Evolutionary conservation across 2,888 invertebrate species (phyloP), one percentile per base, ranked within the genome.

Genomic region (Rotaria magnacalcarata): DNA sequence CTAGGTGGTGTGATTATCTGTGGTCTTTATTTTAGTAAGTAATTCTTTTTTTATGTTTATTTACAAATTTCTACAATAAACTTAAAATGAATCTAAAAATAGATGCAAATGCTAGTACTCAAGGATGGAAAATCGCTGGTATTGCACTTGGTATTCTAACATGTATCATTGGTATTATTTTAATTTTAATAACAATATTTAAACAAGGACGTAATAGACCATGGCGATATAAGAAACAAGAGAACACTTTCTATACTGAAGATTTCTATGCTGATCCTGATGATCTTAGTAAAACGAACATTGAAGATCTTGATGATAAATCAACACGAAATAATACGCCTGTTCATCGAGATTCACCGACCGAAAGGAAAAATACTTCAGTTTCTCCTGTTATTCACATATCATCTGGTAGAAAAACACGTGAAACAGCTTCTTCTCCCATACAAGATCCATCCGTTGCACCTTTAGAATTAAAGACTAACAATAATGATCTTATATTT

Each of bases 11-110:
- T 80, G 10, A 21, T 34, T 47, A 19, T 80, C 24, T 80, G 80
- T 47, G 19, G 47, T 24, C 2, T 80, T n/a, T 80, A 80, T 80
- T 80, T 80, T 47, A 80, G 80, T 80, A 47, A 47, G 80, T 80
- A 7, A 10, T 11, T n/a, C 7, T 24, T 24, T 43, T 4, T 24
- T 43, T 14, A 10, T 52, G 1, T 16, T 52, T 14, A 50, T 50
- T 52, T 6, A 16, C 11, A 52, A 8, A 3, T 80, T 8, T 14
- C 43, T 50, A 50, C 24, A 19, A 74, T 43, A 10, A 43, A 24
- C 0, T 7, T 2, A 2, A 27, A 43, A 24, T 47, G 19, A 21
- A 24, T 41, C 5, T 47, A 5, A 34, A 34, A 10, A 21, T 6
- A 80, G 80, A 19, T 14, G 14, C 75, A 7, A 27, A 14, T 34